Evolutionary conservation across 2,888 invertebrate genomes (phyloP).

Genomic region (Chrysodeixis includens): DNA sequence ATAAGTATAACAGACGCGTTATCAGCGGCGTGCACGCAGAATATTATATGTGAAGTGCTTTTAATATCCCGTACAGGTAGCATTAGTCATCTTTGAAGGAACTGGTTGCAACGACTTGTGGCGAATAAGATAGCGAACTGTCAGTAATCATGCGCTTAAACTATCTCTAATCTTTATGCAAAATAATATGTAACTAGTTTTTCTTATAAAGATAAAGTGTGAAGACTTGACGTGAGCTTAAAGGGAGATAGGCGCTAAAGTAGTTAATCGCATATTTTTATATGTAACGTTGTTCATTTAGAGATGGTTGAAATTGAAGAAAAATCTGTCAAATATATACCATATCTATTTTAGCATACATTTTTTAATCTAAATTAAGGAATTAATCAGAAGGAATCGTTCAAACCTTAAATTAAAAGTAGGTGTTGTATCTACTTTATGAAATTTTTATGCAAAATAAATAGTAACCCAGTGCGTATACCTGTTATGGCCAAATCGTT

Average conservation of each 20-base stretch:
- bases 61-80: slow-evolving; percentile 32
- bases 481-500: neutral
- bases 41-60: slow-evolving; percentile 31
- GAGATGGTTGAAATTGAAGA: no score
- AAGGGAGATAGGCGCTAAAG: neutral
- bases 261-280: neutral
- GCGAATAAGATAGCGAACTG: slow-evolving; percentile 38
- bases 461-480: no score
- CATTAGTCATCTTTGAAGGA: slow-evolving; percentile 35
- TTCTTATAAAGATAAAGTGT: neutral
- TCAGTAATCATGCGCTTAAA: slow-evolving; percentile 48
- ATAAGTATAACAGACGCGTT: neutral
- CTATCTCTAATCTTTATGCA: slow-evolving; percentile 42
- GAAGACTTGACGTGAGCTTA: neutral
- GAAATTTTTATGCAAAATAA: no score
- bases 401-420: no score
- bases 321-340: no score
- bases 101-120: slow-evolving; percentile 46
- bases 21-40: slow-evolving; percentile 22
- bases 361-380: no score
- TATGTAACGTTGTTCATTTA: no score
- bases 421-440: no score
- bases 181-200: slow-evolving; percentile 32
- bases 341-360: no score
- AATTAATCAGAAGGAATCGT: no score